A percentile compares a stretch with the other conserved stretches of the same genome.
Evolutionary conservation across 2,113 vertebrate species (phyloP).

Genomic region (Barnardius zonarius): DNA sequence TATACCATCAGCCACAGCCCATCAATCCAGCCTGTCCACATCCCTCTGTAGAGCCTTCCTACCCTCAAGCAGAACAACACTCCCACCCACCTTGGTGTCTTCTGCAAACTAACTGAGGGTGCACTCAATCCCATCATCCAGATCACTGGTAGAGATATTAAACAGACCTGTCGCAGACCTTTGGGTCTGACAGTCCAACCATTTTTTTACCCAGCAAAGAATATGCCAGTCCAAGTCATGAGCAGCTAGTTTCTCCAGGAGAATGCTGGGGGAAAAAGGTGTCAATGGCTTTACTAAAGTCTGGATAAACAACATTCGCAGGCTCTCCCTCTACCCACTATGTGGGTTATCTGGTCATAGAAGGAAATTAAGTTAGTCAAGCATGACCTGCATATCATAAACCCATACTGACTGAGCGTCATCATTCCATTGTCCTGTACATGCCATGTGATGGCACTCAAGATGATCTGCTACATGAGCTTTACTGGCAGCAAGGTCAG

Average conservation of each 20-base stretch:
- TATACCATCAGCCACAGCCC: not conserved
- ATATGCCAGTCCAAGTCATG: not conserved
- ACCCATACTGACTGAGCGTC: not conserved
- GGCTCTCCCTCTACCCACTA: not conserved
- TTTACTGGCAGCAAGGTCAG: not conserved
- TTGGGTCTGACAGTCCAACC: not conserved
- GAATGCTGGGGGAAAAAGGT: not conserved
- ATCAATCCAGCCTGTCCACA: not conserved
- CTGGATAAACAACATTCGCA: not conserved
- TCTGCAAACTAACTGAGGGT: not conserved
- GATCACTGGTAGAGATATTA: not conserved
- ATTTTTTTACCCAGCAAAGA: not conserved
- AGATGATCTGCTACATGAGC: not conserved
- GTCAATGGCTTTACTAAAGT: not conserved
- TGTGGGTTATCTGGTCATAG: not conserved
- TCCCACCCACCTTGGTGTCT: not conserved
- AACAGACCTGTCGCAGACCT: not conserved
- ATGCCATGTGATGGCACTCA: not conserved
- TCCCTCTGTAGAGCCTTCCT: not conserved
- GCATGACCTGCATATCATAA: not conserved
- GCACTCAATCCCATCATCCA: not conserved
- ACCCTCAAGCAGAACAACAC: not conserved
- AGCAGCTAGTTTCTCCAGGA: not conserved
- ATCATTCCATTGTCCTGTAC: not conserved
- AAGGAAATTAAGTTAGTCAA: not conserved